These are phyloP conservation scores for Acleris cristana DNA, from an alignment of 2,888 invertebrate genomes.

Conservation along the genomic window DNA sequence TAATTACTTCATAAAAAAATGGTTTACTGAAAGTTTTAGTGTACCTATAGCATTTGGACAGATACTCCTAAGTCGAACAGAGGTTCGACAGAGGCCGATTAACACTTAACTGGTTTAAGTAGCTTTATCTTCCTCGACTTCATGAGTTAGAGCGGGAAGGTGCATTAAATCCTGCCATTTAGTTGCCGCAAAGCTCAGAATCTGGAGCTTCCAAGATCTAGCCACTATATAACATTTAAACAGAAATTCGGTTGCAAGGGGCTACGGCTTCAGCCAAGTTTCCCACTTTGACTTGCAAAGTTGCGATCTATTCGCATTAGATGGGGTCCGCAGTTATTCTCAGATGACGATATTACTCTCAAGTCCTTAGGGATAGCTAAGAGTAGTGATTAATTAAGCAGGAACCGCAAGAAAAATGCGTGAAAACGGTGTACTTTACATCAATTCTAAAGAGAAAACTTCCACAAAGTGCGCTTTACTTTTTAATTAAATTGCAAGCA, in stretches of 20 bases:
- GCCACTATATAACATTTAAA: constrained; percentile 32
- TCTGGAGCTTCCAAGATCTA: constrained; percentile 10
- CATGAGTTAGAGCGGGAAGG: constrained; percentile 5
- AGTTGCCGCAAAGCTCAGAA: constrained; percentile 17
- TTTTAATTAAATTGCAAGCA: constrained; percentile 21
- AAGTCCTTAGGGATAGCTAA: constrained; percentile 16
- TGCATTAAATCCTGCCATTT: constrained; percentile 11
- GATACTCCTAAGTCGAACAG: background rate
- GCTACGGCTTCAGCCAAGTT: constrained; percentile 48
- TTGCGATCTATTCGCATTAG: constrained; percentile 44
- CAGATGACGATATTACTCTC: constrained; percentile 39
- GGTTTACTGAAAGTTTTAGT: constrained; percentile 7
- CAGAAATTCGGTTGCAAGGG: constrained; percentile 44
- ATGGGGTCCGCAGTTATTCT: constrained; percentile 32
- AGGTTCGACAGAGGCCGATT: background rate
- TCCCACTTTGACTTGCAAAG: constrained; percentile 47
- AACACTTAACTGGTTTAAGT: constrained; percentile 8
- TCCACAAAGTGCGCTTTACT: constrained; percentile 8
- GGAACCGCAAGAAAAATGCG: background rate
- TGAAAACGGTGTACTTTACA: too few relatives aligned
- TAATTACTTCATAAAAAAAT: constrained; percentile 1
- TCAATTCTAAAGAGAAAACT: background rate
- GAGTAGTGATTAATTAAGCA: background rate
- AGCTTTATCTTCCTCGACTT: background rate
- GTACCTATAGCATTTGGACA: constrained; percentile 9